These are phyloP conservation scores for Nautilus pompilius DNA, from an alignment of 1,140 invertebrate genomes.

Conservation along the genomic window DNA sequence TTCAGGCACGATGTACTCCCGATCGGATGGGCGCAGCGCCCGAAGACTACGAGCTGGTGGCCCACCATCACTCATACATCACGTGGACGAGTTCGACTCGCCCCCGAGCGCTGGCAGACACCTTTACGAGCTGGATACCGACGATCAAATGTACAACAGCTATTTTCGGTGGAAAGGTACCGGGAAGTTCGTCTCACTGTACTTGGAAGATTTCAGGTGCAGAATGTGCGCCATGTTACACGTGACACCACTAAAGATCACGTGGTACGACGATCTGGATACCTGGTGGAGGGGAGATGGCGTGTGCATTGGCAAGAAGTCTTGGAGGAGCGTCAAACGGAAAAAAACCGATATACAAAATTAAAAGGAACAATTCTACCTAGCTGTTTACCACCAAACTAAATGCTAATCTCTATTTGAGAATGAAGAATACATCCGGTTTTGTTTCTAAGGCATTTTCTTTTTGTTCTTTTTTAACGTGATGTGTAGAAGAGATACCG, in stretches of 20 bases:
- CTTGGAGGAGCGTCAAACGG: too few species aligned
- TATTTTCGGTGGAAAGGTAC: slow-evolving; percentile 45
- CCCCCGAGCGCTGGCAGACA: slow-evolving; percentile 27
- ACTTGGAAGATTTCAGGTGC: slow-evolving; percentile 74
- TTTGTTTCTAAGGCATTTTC: too few species aligned
- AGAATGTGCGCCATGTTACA: slow-evolving; percentile 70
- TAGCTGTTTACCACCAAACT: too few species aligned
- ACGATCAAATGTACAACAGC: slow-evolving; percentile 36
- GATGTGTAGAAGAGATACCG: too few species aligned
- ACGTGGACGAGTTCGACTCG: slow-evolving; percentile 15
- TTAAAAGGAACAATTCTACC: too few species aligned
- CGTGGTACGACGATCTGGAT: neutral
- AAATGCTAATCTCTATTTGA: too few species aligned
- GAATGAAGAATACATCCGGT: too few species aligned
- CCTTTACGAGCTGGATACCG: slow-evolving; percentile 33
- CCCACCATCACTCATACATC: slow-evolving; percentile 62
- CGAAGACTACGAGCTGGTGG: slow-evolving; percentile 79
- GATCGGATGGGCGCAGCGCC: slow-evolving; percentile 84
- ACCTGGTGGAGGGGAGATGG: slow-evolving; percentile 4
- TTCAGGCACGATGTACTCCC: slow-evolving; percentile 86
- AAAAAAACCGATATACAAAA: too few species aligned
- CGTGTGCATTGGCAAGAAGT: neutral
- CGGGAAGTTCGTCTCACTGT: slow-evolving; percentile 15
- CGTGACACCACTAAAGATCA: neutral
- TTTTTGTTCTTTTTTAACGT: too few species aligned